phyloP scores from a whole-genome alignment of 2,113 vertebrate species.

The Anarrhichthys ocellatus region DNA sequence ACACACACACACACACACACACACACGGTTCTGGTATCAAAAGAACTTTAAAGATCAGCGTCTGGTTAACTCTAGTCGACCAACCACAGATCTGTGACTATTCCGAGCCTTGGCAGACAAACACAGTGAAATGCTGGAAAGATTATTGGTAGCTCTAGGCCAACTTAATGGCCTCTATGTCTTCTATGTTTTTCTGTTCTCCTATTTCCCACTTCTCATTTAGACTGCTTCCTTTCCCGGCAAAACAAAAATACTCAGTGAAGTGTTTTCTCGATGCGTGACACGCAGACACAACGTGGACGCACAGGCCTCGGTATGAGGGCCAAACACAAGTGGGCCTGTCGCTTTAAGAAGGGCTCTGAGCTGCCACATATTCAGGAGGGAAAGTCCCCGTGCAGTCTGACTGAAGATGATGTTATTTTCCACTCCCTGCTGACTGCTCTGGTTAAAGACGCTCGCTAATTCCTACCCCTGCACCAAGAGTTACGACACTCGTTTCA shows the following conservation, averaged over 20 bases:
- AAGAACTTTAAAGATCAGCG: constrained; percentile 59
- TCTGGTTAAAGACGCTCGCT: constrained; percentile 52
- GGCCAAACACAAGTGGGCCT: constrained; percentile 38
- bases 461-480: constrained; percentile 23
- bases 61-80: constrained; percentile 53
- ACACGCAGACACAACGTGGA: constrained; percentile 32
- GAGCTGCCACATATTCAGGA: constrained; percentile 73
- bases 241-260: constrained; percentile 41
- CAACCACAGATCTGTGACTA: constrained; percentile 55
- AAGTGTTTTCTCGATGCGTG: constrained; percentile 20
- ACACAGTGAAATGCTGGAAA: constrained; percentile 39
- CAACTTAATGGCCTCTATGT: constrained; percentile 38
- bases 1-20: constrained; percentile 54
- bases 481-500: constrained; percentile 2
- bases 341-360: constrained; percentile 71
- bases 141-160: constrained; percentile 49
- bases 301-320: constrained; percentile 5
- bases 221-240: constrained; percentile 18
- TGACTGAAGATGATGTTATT: constrained; percentile 71
- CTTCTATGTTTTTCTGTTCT: constrained; percentile 42
- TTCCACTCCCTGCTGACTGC: constrained; percentile 67
- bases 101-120: constrained; percentile 54
- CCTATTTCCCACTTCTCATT: constrained; percentile 49
- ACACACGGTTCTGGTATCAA: constrained; percentile 57
- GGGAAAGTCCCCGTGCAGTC: constrained; percentile 76